phyloP scores from a whole-genome alignment of 2,888 invertebrate genomes.

The Orthosia gracilis region DNA sequence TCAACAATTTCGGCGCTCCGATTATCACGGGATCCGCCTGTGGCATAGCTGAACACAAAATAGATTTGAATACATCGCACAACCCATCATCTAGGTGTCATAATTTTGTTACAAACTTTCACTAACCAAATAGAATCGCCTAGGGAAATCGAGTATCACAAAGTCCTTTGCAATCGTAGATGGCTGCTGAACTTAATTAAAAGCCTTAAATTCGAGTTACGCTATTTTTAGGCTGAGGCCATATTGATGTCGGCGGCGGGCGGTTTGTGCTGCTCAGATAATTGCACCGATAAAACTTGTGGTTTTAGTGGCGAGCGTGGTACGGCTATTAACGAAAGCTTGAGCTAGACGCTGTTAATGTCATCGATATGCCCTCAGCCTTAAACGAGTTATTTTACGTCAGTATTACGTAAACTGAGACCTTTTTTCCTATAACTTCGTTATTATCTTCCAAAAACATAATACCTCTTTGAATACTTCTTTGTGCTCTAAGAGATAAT shows the following conservation, averaged over 20 bases:
- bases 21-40: constrained; percentile 85
- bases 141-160: constrained; percentile 68
- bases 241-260: constrained; percentile 68
- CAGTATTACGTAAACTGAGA: background rate
- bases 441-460: background rate
- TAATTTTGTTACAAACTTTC: constrained; percentile 69
- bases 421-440: background rate
- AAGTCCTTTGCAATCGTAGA: constrained; percentile 67
- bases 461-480: background rate
- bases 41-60: constrained; percentile 85
- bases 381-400: constrained; percentile 59
- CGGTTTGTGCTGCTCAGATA: constrained; percentile 69
- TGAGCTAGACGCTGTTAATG: constrained; percentile 38
- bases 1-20: constrained; percentile 85
- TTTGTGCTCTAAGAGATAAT: constrained; percentile 1
- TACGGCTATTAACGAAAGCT: constrained; percentile 49
- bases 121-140: constrained; percentile 57
- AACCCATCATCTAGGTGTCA: constrained; percentile 64
- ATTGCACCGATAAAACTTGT: constrained; percentile 75
- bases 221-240: constrained; percentile 70
- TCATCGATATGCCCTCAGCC: constrained; percentile 54
- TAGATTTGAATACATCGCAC: constrained; percentile 78
- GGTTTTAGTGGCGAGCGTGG: constrained; percentile 60
- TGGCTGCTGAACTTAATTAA: constrained; percentile 74
- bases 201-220: constrained; percentile 73